Percentiles rank a stretch among this genome's conserved stretches.
phyloP scores from a whole-genome alignment of 2,888 invertebrate species.

The Cheilosia scutellata region DNA sequence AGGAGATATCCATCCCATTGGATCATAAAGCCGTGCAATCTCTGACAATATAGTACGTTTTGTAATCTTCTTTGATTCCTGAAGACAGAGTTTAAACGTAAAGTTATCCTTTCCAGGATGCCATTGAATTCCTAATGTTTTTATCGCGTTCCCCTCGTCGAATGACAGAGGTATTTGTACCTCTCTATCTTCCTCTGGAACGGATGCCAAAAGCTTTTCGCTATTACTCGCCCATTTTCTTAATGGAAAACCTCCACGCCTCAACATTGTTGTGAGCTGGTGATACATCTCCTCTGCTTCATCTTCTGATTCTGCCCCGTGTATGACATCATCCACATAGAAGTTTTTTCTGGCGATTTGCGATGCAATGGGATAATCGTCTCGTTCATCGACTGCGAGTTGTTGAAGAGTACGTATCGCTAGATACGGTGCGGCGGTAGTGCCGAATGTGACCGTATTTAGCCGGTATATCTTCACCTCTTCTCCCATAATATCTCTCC shows the following conservation, averaged over 20 bases:
- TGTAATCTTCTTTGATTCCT: neutral
- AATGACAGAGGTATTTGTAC: conserved; percentile 1
- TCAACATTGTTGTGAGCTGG: neutral
- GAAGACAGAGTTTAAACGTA: neutral
- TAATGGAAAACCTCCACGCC: conserved; percentile 13
- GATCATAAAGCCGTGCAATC: neutral
- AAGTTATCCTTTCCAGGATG: conserved; percentile 10
- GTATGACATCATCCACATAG: conserved; percentile 22
- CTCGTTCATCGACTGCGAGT: neutral
- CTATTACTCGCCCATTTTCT: conserved; percentile 28
- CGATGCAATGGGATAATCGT: conserved; percentile 17
- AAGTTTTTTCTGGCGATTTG: conserved; percentile 8
- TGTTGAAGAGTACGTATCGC: no score
- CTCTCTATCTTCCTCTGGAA: conserved; percentile 1
- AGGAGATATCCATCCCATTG: conserved; percentile 8
- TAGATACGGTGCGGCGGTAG: no score
- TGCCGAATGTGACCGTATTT: conserved; percentile 10
- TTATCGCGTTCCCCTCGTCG: neutral
- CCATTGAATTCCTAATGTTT: conserved; percentile 5
- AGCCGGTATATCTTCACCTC: neutral
- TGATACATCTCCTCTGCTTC: conserved; percentile 10
- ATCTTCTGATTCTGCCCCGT: conserved; percentile 4
- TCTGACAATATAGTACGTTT: conserved; percentile 3
- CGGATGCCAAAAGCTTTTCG: neutral
- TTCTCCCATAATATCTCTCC: conserved; percentile 11